Percentiles rank a stretch among this genome's conserved stretches.
Conservation (phyloP, 2,797 vertebrate genomes). For the Oreochromis mossambicus region DNA sequence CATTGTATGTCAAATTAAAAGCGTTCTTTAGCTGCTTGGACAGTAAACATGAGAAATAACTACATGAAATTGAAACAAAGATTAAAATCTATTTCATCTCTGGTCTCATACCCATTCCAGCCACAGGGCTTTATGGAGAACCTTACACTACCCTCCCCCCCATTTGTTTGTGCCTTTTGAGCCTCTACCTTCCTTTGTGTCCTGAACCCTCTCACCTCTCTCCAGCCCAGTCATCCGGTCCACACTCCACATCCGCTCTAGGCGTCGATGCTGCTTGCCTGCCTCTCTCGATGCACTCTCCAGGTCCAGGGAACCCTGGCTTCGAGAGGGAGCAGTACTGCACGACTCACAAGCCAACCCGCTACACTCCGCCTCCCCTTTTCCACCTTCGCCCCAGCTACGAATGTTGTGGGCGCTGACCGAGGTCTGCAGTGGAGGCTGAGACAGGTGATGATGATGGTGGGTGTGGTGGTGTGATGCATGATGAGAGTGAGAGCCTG, state of each 20-base stretch:
- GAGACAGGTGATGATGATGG: constrained; percentile 75
- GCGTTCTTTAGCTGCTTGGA: background rate
- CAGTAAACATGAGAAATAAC: background rate
- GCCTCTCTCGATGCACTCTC: constrained; percentile 81
- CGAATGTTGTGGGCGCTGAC: constrained; percentile 83
- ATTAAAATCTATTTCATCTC: constrained; percentile 58
- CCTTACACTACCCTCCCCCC: background rate
- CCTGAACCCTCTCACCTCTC: constrained; percentile 76
- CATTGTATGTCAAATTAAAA: background rate
- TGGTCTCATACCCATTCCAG: background rate
- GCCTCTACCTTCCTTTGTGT: constrained; percentile 66
- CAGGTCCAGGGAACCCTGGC: constrained; percentile 86
- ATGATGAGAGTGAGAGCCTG: constrained; percentile 65
- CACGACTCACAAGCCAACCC: constrained; percentile 76
- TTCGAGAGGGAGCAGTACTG: constrained; percentile 66
- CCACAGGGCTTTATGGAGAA: background rate
- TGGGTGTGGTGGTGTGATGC: constrained; percentile 55
- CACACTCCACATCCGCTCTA: constrained; percentile 93
- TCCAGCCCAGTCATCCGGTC: constrained; percentile 88
- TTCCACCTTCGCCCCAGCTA: constrained; percentile 77
- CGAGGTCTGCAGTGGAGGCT: constrained; percentile 81
- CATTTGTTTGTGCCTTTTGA: constrained; percentile 25
- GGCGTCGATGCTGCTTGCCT: constrained; percentile 83
- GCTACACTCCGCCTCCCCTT: constrained; percentile 71
- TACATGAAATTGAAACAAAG: background rate